These are phyloP conservation scores for Raillietiella orientalis DNA, from an alignment of 2,888 invertebrate genomes.

Conservation along the genomic window DNA sequence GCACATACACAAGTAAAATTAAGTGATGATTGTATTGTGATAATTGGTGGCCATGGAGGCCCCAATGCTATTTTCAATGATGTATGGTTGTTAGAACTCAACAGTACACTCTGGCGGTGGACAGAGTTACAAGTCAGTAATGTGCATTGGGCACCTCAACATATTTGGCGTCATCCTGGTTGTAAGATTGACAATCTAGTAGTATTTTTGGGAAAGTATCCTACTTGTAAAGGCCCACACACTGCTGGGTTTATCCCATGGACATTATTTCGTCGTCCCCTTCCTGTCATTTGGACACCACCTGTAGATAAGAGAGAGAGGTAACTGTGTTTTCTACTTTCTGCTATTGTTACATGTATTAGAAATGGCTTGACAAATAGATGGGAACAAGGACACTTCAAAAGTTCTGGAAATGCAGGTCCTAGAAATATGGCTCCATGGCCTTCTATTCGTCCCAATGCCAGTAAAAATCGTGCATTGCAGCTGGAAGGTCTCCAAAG, in stretches of 20 bases:
- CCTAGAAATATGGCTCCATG: no score
- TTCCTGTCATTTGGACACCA: no score
- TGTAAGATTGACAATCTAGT: slow-evolving; percentile 40
- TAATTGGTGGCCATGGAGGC: slow-evolving; percentile 58
- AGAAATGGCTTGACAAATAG: no score
- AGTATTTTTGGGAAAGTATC: slow-evolving; percentile 35
- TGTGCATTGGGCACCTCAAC: slow-evolving; percentile 42
- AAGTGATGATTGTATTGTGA: slow-evolving; percentile 38
- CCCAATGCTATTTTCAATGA: slow-evolving; percentile 57
- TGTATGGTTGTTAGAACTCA: slow-evolving; percentile 60
- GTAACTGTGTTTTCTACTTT: no score
- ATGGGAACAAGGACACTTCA: no score
- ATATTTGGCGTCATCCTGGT: slow-evolving; percentile 77
- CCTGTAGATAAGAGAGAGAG: no score
- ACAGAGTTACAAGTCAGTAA: slow-evolving; percentile 33
- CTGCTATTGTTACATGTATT: no score
- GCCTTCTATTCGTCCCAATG: slow-evolving; percentile 14
- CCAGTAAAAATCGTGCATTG: slow-evolving; percentile 19
- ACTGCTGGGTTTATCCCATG: slow-evolving; percentile 23
- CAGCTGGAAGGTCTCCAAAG: slow-evolving; percentile 26
- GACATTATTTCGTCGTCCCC: no score
- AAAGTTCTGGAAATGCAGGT: no score
- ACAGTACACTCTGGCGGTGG: slow-evolving; percentile 20
- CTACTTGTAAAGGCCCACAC: slow-evolving; percentile 20
- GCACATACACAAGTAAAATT: slow-evolving; percentile 68